Evolutionary conservation across 2,797 vertebrate species (phyloP).

Genomic region (Labeo calbasu): DNA sequence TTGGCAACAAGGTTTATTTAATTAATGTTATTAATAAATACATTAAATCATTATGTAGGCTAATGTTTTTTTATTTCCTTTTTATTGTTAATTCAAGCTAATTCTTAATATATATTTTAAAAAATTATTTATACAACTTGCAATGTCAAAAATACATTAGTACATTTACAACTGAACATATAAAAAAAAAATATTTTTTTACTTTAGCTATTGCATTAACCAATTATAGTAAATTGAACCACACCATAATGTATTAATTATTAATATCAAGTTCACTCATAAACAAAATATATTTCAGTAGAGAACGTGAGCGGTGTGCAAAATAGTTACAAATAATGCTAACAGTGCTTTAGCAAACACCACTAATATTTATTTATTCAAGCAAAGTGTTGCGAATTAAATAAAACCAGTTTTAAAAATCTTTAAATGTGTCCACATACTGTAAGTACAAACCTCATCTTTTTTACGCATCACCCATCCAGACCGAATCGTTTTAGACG

Average conservation of each 20-base stretch:
- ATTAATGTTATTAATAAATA: background rate
- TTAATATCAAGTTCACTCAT: background rate
- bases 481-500: background rate
- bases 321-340: background rate
- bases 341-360: background rate
- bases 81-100: background rate
- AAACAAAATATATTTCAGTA: background rate
- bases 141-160: background rate
- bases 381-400: background rate
- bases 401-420: background rate
- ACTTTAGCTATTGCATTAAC: background rate
- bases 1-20: background rate
- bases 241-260: background rate
- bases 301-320: background rate
- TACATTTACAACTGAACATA: no score
- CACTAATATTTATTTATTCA: background rate
- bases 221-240: background rate
- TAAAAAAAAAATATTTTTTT: background rate
- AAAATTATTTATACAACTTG: background rate
- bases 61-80: background rate
- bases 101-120: background rate
- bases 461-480: conserved; percentile 23
- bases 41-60: background rate
- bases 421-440: background rate
- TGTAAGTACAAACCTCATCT: background rate